These are phyloP conservation scores for Periphyllus acericola DNA, from an alignment of 2,888 invertebrate genomes.

Conservation along the genomic window DNA sequence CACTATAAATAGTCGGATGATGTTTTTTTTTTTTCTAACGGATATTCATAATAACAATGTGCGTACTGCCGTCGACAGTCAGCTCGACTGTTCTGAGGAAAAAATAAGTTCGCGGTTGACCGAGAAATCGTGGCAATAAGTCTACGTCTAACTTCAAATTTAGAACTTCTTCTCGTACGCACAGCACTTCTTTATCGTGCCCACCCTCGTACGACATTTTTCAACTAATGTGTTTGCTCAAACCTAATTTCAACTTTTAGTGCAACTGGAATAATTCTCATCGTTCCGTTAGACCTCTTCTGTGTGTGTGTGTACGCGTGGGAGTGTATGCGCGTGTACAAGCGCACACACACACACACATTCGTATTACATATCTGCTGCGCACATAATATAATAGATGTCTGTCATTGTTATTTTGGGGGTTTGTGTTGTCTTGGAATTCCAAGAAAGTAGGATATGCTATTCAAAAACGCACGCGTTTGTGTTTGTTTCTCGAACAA, in stretches of 20 bases:
- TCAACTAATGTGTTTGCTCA: constrained; percentile 31
- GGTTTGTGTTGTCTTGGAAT: not conserved
- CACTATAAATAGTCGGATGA: not conserved
- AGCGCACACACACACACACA: no score
- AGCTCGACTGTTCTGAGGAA: not conserved
- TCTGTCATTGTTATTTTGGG: not conserved
- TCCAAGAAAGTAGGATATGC: not conserved
- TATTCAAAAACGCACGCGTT: not conserved
- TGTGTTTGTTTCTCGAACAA: not conserved
- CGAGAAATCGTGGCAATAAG: not conserved
- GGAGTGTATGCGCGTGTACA: not conserved
- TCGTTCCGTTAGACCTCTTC: not conserved
- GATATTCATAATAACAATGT: not conserved
- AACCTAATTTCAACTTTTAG: constrained; percentile 13
- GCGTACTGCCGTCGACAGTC: not conserved
- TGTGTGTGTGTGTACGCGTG: not conserved
- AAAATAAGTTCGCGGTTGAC: not conserved
- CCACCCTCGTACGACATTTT: not conserved
- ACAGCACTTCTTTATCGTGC: not conserved
- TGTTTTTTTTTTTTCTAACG: not conserved
- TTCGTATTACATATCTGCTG: not conserved
- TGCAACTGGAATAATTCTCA: constrained; percentile 38
- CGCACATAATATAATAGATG: not conserved
- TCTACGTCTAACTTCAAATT: not conserved
- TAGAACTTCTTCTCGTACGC: not conserved